phyloP scores from a whole-genome alignment of 2,888 invertebrate genomes.

The Drosophila subsilvestris region DNA sequence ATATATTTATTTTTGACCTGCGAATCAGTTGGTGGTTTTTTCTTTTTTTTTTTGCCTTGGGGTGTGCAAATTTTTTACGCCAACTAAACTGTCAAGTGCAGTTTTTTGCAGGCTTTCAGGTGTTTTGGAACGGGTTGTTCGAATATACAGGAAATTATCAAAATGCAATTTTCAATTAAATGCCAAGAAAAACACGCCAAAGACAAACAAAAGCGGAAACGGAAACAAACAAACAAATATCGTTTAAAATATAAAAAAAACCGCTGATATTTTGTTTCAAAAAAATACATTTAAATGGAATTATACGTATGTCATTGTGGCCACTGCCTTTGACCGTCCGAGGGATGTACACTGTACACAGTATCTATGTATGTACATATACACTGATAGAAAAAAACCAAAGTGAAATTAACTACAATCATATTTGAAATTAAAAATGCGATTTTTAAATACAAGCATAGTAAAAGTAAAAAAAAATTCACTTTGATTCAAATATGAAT shows the following conservation, averaged over 20 bases:
- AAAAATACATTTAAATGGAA: slow-evolving; percentile 9
- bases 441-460: too few species aligned
- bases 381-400: too few species aligned
- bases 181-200: slow-evolving; percentile 10
- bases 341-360: background rate
- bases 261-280: background rate
- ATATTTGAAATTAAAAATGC: too few species aligned
- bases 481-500: too few species aligned
- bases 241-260: background rate
- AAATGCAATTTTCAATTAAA: slow-evolving; percentile 62
- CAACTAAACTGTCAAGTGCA: slow-evolving; percentile 64
- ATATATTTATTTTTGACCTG: slow-evolving; percentile 48
- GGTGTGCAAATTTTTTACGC: slow-evolving; percentile 39
- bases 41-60: background rate
- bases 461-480: too few species aligned
- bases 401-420: too few species aligned
- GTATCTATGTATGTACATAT: background rate
- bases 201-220: background rate
- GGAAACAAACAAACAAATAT: slow-evolving; percentile 6
- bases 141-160: slow-evolving; percentile 54
- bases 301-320: slow-evolving; percentile 4
- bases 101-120: slow-evolving; percentile 53
- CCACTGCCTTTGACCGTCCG: background rate
- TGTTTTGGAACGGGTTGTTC: slow-evolving; percentile 13
- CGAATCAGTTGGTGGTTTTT: slow-evolving; percentile 23